Conservation (phyloP, 2,888 invertebrate genomes). For the Tinea pellionella region DNA sequence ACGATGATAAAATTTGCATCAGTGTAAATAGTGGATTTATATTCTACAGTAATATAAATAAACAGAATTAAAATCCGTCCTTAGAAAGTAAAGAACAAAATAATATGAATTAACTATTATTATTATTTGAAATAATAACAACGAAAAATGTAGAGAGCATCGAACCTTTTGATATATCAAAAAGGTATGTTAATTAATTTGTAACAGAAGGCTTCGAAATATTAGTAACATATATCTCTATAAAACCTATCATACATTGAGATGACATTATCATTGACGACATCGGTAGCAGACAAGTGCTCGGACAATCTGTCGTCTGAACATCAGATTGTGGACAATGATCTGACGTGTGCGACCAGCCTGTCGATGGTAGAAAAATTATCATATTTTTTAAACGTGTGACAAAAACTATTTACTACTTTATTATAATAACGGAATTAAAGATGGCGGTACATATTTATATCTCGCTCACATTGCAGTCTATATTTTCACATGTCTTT, state of each 20-base stretch:
- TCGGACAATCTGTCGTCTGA: constrained; percentile 36
- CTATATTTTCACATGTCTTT: too few species aligned
- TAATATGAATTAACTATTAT: too few species aligned
- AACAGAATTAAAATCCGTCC: too few species aligned
- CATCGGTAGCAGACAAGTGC: constrained; percentile 33
- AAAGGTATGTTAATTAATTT: background rate
- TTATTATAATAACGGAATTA: too few species aligned
- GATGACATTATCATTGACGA: constrained; percentile 41
- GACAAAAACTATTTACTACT: background rate
- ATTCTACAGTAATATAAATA: too few species aligned
- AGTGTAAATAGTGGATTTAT: too few species aligned
- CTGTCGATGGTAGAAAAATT: background rate
- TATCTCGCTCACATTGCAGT: too few species aligned
- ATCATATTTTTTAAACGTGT: background rate
- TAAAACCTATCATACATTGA: constrained; percentile 1
- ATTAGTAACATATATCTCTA: background rate
- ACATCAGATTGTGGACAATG: constrained; percentile 8
- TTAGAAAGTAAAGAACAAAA: too few species aligned
- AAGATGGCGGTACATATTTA: too few species aligned
- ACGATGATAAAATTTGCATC: too few species aligned
- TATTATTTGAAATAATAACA: too few species aligned
- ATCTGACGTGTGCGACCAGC: constrained; percentile 5
- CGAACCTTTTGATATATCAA: background rate
- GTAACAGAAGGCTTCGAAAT: background rate
- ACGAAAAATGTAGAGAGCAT: background rate